Evolutionary conservation across 2,113 vertebrate species (phyloP), one percentile per base, ranked within the genome.

Genomic region (Stomatorhinus ivindoensis): DNA sequence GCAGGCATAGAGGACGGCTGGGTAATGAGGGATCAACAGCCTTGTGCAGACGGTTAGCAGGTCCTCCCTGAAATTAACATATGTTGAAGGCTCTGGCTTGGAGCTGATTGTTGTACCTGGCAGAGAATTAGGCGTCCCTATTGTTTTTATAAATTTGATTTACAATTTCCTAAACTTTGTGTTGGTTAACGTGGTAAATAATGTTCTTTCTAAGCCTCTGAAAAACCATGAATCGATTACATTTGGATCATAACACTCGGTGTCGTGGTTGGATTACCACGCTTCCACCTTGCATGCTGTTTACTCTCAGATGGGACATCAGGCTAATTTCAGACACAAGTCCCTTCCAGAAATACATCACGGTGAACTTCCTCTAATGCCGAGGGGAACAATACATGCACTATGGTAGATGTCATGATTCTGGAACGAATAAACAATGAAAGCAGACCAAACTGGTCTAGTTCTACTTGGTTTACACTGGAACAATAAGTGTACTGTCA

Each of bases 401-500:
- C 42, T 80, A 80, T 80, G 35, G 31, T 42, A 80, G 73, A 42
- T 80, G 73, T 42, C 73, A 80, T 35, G 73, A 42, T 39, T 80
- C 17, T 80, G 35, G 35, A 80, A 3, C 35, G 73, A 42, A 80
- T 80, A 19, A 80, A 42, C 73, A 80, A 42, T 80, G 31, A 42
- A 42, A 80, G 15, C 73, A 80, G 73, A 80, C 35, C 39, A 80
- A 80, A 80, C 73, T 80, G 73, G 73, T 42, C 31, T 80, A 80
- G 35, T 19, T 80, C 73, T 80, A 17, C 73, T 80, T 42, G 73
- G 73, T 80, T 80, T 80, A 39, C 73, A 80, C 15, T 17, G 6
- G 39, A 80, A 80, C 73, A 80, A 80, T 80, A 80, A 39, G 15
- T 80, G 35, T 80, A 80, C 73, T 80, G 73, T 80, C 73, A 80